A percentile compares a stretch with the other conserved stretches of the same genome.
phyloP scores from a whole-genome alignment of 23 tunicate species.

The Oikopleura albicans region DNA sequence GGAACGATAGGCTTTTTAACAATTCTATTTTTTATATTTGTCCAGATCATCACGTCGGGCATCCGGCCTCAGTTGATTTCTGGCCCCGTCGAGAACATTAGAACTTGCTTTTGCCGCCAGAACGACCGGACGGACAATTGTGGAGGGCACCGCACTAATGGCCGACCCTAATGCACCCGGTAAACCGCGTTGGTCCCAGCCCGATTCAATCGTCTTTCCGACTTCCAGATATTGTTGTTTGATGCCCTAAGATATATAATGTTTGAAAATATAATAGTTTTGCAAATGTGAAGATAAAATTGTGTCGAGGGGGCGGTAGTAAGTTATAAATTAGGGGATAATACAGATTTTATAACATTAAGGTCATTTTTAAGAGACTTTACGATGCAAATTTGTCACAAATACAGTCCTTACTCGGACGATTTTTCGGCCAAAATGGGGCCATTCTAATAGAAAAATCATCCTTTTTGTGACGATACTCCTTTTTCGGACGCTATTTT shows the following conservation, averaged over 20 bases:
- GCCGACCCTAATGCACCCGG: constrained; percentile 84
- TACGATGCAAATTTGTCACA: no score
- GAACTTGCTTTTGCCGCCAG: constrained; percentile 69
- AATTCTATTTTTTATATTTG: neutral
- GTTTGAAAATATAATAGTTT: no score
- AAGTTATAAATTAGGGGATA: neutral
- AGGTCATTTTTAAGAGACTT: no score
- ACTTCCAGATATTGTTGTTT: constrained; percentile 2
- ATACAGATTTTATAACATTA: no score
- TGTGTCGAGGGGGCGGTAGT: no score
- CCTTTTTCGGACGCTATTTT: no score
- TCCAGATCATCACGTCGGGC: neutral
- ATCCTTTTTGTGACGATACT: no score
- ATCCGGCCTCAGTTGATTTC: constrained; percentile 74
- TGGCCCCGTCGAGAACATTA: constrained; percentile 65
- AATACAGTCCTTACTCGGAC: no score
- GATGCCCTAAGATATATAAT: neutral
- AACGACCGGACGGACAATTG: constrained; percentile 58
- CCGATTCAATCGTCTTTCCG: constrained; percentile 12
- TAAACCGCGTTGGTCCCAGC: constrained; percentile 51
- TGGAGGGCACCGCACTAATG: constrained; percentile 49
- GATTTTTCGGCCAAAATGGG: no score
- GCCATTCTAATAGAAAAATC: no score
- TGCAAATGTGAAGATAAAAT: no score
- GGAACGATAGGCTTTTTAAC: no score